These are phyloP conservation scores for Tetramorium alpestre DNA, from an alignment of 1,140 invertebrate genomes.

Conservation along the genomic window DNA sequence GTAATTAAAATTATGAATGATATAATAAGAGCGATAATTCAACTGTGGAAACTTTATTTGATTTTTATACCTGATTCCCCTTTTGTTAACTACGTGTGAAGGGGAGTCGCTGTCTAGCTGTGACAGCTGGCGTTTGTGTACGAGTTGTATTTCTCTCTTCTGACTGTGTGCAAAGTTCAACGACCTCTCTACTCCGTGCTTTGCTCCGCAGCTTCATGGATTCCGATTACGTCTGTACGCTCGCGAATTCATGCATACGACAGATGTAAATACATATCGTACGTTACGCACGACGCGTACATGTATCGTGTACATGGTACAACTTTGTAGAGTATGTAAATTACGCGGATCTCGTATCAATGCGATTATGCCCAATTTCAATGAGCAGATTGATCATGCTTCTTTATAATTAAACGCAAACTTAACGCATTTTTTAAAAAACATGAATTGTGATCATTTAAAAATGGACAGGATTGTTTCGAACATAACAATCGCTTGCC, in stretches of 20 bases:
- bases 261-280: constrained; percentile 18
- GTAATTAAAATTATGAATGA: neutral
- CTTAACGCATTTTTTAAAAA: no score
- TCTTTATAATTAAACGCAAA: neutral
- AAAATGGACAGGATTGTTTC: neutral
- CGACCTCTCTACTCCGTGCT: constrained; percentile 76
- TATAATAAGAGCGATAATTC: neutral
- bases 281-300: neutral
- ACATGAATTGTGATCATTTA: neutral
- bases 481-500: neutral
- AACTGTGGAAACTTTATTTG: neutral
- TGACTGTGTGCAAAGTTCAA: constrained; percentile 67
- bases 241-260: constrained; percentile 44
- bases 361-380: constrained; percentile 24
- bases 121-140: constrained; percentile 33
- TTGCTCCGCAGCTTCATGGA: constrained; percentile 74
- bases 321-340: constrained; percentile 3
- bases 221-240: constrained; percentile 56
- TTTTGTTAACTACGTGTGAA: constrained; percentile 5
- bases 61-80: neutral
- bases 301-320: neutral
- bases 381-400: neutral
- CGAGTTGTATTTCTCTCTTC: constrained; percentile 32
- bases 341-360: neutral
- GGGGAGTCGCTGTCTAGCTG: constrained; percentile 3